Evolutionary conservation across 1,140 invertebrate species (phyloP).

Genomic region (Drosophila ficusphila): DNA sequence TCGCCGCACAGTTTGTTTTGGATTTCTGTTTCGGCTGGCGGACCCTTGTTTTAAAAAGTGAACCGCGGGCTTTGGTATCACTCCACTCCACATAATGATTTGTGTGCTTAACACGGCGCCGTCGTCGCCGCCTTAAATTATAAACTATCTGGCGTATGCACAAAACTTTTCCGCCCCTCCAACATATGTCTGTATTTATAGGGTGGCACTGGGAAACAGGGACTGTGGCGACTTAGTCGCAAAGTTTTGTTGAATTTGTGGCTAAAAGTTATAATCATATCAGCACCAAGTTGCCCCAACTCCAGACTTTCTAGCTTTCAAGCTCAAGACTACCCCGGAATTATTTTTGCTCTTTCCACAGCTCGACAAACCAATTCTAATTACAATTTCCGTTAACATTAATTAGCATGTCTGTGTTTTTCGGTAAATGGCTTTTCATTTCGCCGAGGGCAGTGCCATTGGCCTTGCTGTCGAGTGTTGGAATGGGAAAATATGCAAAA

Average conservation of each 20-base stretch:
- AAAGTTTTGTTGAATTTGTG: slow-evolving; percentile 73
- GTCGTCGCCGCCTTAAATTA: slow-evolving; percentile 67
- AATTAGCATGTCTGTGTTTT: slow-evolving; percentile 79
- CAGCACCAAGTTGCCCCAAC: slow-evolving; percentile 36
- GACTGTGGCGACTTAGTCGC: slow-evolving; percentile 58
- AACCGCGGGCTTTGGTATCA: slow-evolving; percentile 51
- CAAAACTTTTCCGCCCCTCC: slow-evolving; percentile 51
- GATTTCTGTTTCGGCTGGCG: slow-evolving; percentile 27
- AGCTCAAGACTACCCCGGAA: background rate
- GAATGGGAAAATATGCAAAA: slow-evolving; percentile 53
- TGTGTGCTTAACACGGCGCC: slow-evolving; percentile 73
- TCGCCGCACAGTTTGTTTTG: slow-evolving; percentile 42
- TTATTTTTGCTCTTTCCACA: slow-evolving; percentile 2
- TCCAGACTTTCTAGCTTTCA: background rate
- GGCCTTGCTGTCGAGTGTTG: slow-evolving; percentile 17
- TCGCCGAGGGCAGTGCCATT: slow-evolving; percentile 43
- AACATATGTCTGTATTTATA: slow-evolving; percentile 36
- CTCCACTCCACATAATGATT: slow-evolving; percentile 77
- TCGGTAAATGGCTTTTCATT: slow-evolving; percentile 71
- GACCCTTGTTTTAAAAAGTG: slow-evolving; percentile 22
- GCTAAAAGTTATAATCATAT: slow-evolving; percentile 77
- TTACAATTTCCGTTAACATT: slow-evolving; percentile 80
- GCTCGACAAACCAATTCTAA: slow-evolving; percentile 62
- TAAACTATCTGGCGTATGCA: slow-evolving; percentile 69
- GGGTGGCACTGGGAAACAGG: background rate